Percentiles rank a stretch among this genome's conserved stretches.
phyloP scores from a whole-genome alignment of 2,113 vertebrate genomes.

The Sceloporus undulatus region DNA sequence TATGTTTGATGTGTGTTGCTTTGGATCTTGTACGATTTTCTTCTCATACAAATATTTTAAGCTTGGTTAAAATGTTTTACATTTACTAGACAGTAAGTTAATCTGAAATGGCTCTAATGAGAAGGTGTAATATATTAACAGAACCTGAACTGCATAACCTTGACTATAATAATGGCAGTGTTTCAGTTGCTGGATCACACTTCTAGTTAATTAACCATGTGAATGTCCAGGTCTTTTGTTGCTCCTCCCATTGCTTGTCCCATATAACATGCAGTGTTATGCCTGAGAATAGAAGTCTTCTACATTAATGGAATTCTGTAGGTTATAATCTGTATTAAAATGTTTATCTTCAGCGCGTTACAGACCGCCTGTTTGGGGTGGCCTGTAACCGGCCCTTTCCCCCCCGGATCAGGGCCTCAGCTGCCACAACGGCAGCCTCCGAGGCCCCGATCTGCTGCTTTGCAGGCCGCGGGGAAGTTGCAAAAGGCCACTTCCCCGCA shows the following conservation, averaged over 20 bases:
- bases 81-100: not conserved
- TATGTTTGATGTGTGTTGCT: not conserved
- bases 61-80: conserved; percentile 8
- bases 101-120: not conserved
- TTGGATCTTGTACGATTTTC: not conserved
- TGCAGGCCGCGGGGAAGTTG: no score
- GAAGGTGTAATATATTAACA: conserved; percentile 52
- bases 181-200: conserved; percentile 23
- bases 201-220: conserved; percentile 51
- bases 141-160: conserved; percentile 34
- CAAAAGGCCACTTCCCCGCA: no score
- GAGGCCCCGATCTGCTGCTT: no score
- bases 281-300: not conserved
- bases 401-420: no score
- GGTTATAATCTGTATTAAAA: not conserved
- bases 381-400: no score
- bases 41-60: not conserved
- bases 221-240: conserved; percentile 39
- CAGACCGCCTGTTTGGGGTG: no score
- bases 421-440: no score
- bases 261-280: not conserved
- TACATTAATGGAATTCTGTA: not conserved
- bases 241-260: not conserved
- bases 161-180: conserved; percentile 42
- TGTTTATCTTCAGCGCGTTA: not conserved